Evolutionary conservation across 2,888 invertebrate species (phyloP), one percentile per base, ranked within the genome.

Genomic region (Caenorhabditis japonica): DNA sequence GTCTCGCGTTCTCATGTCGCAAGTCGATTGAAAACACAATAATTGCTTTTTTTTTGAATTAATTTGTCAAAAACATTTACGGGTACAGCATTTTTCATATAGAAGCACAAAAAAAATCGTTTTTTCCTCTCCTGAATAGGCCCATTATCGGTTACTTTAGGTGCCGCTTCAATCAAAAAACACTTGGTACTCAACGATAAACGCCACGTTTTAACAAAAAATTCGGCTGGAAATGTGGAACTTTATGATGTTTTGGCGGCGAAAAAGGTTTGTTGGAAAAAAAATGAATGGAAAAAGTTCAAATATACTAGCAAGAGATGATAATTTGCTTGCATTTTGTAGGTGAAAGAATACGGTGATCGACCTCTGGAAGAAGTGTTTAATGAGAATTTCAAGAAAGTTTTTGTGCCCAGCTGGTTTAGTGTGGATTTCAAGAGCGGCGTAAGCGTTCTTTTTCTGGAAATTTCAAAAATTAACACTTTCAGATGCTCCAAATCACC

Each of bases 401-500:
- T 99, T 53, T 95, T 93, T 88, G 95, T 99, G 84, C 97, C 99
- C 27, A 96, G 94, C 90, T 99, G 99, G 99, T 99, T 99, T 88
- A 94, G 94, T 80, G 95, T 97, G 44, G 99, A 99, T 90, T 91
- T 99, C 47, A 99, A 99, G 90, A 97, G 96, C 69, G 99, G 99
- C 75, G 94, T 94, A 89, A 89, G 91, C 89, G 70, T 55, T 34
- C 25, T 38, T n/a, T n/a, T n/a, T n/a, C n/a, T n/a, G n/a, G n/a
- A n/a, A n/a, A n/a, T n/a, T n/a, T n/a, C n/a, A n/a, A n/a, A n/a
- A n/a, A n/a, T n/a, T n/a, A n/a, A n/a, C n/a, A n/a, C 8, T 19
- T 58, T n/a, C 83, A 94, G 93, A 94, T 97, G 94, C 90, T 97
- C 85, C 97, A 97, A 8, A 94, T 99, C 88, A 97, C 97, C 87